Evolutionary conservation across 53 echinoderm and acorn worm genomes (phyloP), one percentile per base, ranked within the genome.

Genomic region (Holothuria leucospilota): DNA sequence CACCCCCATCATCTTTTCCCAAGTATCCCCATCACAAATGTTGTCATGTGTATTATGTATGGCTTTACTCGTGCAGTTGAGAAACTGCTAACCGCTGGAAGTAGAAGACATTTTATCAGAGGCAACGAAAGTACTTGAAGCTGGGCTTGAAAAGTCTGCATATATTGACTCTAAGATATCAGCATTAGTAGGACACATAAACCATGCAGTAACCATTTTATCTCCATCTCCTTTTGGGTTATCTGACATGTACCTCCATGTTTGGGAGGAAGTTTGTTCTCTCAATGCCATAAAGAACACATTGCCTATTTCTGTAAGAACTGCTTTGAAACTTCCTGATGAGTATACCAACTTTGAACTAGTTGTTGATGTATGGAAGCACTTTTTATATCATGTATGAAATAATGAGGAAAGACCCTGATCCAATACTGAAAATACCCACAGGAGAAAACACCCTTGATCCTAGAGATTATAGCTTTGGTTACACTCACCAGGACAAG

Each of bases 131-230:
- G 24, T 51, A 16, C 46, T 62, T 42, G 85, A 34, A 82, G 12
- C 23, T n/a, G 63, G 63, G 9, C 15, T 27, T 27, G 59, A 39
- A 28, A 3, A 34, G 21, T 20, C n/a, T 3, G 29, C 20, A n/a
- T 28, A 25, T 20, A 82, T n/a, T 11, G 59, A 82, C 58, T 3
- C 13, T 8, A 51, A 39, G 14, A 13, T 78, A 6, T 25, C 40
- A 78, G 21, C 40, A n/a, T 49, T 78, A 52, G 49, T 11, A 49
- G 9, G 10, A 49, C 9, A 49, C 49, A 34, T 13, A 2, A 60
- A 30, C n/a, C 87, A 91, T 56, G 87, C 92, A 59, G 84, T 68
- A 14, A 68, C 69, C 28, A 88, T 91, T 8, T 23, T 90, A 0
- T 62, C 68, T 62, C 86, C 82, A 5, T 51, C 71, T 15, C 59